A percentile compares a stretch with the other conserved stretches of the same genome.
These are phyloP conservation scores for Leucophenga montana DNA, from an alignment of 2,888 invertebrate species.

Conservation along the genomic window DNA sequence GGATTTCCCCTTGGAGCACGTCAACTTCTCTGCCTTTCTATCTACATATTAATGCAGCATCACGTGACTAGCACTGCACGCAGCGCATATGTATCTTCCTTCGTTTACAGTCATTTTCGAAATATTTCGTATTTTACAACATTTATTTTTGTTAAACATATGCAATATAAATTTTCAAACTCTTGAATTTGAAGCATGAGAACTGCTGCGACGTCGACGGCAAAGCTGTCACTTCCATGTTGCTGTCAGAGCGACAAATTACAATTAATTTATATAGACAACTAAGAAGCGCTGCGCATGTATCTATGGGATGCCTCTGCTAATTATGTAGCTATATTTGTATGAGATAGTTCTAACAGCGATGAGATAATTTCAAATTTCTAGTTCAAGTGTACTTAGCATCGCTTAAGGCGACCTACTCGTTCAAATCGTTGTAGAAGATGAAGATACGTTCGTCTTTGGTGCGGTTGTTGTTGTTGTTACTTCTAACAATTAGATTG, in stretches of 20 bases:
- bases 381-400: neutral
- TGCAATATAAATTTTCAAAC: conserved; percentile 26
- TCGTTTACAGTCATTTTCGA: neutral
- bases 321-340: too few relatives aligned
- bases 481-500: neutral
- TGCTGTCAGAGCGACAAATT: conserved; percentile 51
- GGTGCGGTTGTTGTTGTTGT: neutral
- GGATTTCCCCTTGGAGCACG: conserved; percentile 49
- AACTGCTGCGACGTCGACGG: conserved; percentile 1
- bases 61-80: conserved; percentile 35
- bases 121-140: neutral
- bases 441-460: neutral
- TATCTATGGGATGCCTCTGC: too few relatives aligned
- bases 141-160: too few relatives aligned
- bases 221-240: neutral
- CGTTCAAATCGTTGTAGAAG: too few relatives aligned
- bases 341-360: too few relatives aligned
- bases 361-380: neutral
- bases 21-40: neutral
- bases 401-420: neutral
- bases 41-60: conserved; percentile 45
- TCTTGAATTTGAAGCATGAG: conserved; percentile 50
- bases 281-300: too few relatives aligned
- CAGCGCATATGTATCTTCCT: too few relatives aligned
- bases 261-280: conserved; percentile 49